A percentile compares a stretch with the other conserved stretches of the same genome.
phyloP scores from a whole-genome alignment of 2,797 vertebrate genomes.

The Pteropus rufus region DNA sequence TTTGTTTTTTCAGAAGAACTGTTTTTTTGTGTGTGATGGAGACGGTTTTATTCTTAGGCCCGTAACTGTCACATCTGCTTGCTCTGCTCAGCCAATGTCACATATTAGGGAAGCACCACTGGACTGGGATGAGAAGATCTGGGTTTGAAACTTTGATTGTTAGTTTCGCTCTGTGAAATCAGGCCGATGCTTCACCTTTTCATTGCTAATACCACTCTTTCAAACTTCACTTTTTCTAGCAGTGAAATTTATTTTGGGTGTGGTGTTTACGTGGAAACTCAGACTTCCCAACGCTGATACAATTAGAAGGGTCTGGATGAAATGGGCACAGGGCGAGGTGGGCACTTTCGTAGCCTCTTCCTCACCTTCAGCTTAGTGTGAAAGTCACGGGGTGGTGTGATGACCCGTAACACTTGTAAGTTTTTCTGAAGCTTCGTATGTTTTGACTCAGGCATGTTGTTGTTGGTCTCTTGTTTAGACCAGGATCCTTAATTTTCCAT shows the following conservation, averaged over 20 bases:
- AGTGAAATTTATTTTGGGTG: neutral
- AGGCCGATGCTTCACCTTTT: neutral
- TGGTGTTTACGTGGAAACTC: neutral
- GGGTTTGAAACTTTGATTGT: neutral
- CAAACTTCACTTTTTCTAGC: neutral
- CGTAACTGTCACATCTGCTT: no score
- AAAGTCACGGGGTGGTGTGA: neutral
- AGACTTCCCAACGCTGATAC: neutral
- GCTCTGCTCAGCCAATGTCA: neutral
- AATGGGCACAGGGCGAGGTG: neutral
- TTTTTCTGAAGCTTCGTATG: neutral
- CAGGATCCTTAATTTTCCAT: neutral
- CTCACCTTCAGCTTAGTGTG: neutral
- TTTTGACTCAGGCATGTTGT: neutral
- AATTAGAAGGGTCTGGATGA: neutral
- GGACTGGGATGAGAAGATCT: neutral
- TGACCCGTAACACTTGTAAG: neutral
- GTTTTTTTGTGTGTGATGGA: neutral
- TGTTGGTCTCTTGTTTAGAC: neutral
- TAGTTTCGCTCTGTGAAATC: neutral
- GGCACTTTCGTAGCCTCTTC: neutral
- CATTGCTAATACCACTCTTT: neutral
- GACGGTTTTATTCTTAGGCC: neutral
- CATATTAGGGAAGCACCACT: accelerated
- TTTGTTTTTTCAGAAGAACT: neutral